Percentiles rank a stretch among this genome's conserved stretches.
Evolutionary conservation across 2,888 invertebrate genomes (phyloP).

Genomic region (Beris chalybata): DNA sequence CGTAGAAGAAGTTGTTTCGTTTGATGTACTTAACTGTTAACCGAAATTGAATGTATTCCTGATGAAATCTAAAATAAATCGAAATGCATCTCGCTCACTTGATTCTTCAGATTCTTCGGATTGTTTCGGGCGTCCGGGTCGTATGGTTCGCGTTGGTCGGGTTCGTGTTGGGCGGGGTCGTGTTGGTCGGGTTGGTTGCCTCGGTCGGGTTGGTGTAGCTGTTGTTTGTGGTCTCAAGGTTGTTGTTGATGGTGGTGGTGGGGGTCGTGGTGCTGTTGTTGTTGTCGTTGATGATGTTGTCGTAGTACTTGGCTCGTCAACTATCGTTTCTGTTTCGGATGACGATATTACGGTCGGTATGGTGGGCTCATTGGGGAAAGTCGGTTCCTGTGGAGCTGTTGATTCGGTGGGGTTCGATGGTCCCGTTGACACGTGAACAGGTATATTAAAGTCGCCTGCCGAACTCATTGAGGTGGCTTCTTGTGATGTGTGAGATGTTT

Average conservation of each 20-base stretch:
- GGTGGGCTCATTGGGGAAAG: too few relatives aligned
- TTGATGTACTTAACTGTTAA: slow-evolving; percentile 15
- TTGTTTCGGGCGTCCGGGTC: slow-evolving; percentile 1
- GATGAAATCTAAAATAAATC: slow-evolving; percentile 22
- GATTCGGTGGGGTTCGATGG: too few relatives aligned
- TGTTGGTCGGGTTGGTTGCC: background rate
- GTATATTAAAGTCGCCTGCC: too few relatives aligned
- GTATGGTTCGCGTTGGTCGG: slow-evolving; percentile 4
- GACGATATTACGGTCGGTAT: background rate
- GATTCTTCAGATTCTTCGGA: slow-evolving; percentile 22
- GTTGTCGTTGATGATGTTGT: background rate
- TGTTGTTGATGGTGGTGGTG: background rate
- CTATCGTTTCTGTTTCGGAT: background rate
- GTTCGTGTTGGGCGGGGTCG: slow-evolving; percentile 9
- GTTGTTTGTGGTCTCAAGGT: background rate
- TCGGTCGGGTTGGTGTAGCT: background rate
- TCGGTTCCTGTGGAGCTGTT: too few relatives aligned
- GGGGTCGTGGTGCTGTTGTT: background rate
- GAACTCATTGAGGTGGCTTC: too few relatives aligned
- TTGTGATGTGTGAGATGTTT: too few relatives aligned
- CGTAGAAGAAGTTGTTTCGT: slow-evolving; percentile 27
- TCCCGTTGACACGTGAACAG: too few relatives aligned
- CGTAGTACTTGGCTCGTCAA: background rate
- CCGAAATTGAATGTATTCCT: slow-evolving; percentile 24
- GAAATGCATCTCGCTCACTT: slow-evolving; percentile 29